Percentiles rank a stretch among this genome's conserved stretches.
phyloP scores from a whole-genome alignment of 2,888 invertebrate genomes.

The Thecophora atra region DNA sequence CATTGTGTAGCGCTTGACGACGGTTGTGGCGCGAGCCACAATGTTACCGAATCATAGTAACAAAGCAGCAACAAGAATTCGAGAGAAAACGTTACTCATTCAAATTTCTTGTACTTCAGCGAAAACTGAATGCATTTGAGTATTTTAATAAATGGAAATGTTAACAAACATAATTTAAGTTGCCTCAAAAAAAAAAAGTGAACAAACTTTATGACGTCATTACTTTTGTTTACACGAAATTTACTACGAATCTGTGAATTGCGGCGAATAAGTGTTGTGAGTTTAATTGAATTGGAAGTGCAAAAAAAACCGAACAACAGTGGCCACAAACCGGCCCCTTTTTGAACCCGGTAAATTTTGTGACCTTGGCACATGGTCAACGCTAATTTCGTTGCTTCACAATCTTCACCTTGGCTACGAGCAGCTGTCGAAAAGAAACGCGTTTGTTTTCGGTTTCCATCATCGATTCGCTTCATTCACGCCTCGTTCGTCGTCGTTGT shows the following conservation, averaged over 20 bases:
- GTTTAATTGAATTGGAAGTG: neutral
- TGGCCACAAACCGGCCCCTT: neutral
- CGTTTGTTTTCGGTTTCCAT: neutral
- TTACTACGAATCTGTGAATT: no score
- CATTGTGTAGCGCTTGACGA: conserved; percentile 7
- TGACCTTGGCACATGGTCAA: no score
- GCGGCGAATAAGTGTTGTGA: no score
- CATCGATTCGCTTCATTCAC: neutral
- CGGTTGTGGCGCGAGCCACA: neutral
- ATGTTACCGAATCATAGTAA: neutral
- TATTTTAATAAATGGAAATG: neutral
- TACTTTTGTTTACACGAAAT: no score
- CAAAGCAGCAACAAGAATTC: neutral
- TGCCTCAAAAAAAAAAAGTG: no score
- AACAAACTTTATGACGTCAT: conserved; percentile 10
- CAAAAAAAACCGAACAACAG: neutral
- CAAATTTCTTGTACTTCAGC: neutral
- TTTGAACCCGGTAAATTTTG: no score
- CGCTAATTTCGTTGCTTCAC: neutral
- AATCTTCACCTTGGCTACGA: neutral
- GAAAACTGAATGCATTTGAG: neutral
- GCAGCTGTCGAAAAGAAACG: conserved; percentile 1
- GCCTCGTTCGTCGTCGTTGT: neutral
- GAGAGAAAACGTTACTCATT: conserved; percentile 5
- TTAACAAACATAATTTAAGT: neutral